Conservation (phyloP, 2,888 invertebrate species). For the Lasioglossum calceatum region DNA sequence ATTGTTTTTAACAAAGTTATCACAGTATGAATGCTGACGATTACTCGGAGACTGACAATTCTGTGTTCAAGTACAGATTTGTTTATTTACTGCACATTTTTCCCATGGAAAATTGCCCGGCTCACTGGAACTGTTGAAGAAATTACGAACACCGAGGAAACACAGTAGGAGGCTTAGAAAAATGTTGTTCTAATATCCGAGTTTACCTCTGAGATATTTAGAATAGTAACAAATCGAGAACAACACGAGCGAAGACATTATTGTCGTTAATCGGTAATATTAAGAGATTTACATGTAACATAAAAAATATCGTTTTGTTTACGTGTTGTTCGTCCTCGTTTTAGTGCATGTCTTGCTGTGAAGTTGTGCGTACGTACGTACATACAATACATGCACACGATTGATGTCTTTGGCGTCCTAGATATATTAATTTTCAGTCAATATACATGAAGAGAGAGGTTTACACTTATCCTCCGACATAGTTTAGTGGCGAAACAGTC, state of each 20-base stretch:
- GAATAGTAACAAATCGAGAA: conserved; percentile 3
- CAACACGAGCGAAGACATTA: neutral
- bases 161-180: neutral
- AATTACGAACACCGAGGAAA: neutral
- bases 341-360: conserved; percentile 33
- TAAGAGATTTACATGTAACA: neutral
- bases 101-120: neutral
- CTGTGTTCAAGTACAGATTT: neutral
- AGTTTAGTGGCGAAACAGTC: neutral
- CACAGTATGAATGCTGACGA: neutral
- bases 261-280: neutral
- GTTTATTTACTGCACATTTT: neutral
- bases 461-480: neutral
- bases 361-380: conserved; percentile 42
- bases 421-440: conserved; percentile 34
- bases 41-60: neutral
- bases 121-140: neutral
- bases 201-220: neutral
- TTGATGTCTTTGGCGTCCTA: conserved; percentile 54
- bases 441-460: conserved; percentile 20
- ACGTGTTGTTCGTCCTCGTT: conserved; percentile 15
- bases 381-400: conserved; percentile 62
- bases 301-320: conserved; percentile 7
- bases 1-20: neutral
- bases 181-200: neutral